Percentiles rank a stretch among this genome's conserved stretches.
phyloP scores from a whole-genome alignment of 2,888 invertebrate species.

The Nomada ruficornis region DNA sequence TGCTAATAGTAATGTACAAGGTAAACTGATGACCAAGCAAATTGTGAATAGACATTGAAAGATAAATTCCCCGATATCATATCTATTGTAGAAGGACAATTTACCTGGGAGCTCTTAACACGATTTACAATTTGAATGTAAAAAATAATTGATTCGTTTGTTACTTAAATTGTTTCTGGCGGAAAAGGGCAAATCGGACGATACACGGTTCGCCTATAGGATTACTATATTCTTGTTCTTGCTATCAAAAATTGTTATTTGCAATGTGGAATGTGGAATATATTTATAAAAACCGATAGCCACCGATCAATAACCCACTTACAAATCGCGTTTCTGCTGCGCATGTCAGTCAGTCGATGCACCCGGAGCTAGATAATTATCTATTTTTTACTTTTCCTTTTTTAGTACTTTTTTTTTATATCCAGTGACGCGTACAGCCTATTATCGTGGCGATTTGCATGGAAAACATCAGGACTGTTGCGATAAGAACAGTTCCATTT shows the following conservation, averaged over 20 bases:
- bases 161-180: too few relatives aligned
- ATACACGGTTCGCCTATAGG: too few relatives aligned
- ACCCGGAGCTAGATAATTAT: slow-evolving; percentile 33
- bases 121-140: not conserved
- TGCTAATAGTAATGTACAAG: not conserved
- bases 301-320: slow-evolving; percentile 71
- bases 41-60: not conserved
- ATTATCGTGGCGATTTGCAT: not conserved
- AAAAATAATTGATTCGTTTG: not conserved
- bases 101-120: not conserved
- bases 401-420: not conserved
- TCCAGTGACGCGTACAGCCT: not conserved
- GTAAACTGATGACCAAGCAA: not conserved
- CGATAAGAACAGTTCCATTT: not conserved
- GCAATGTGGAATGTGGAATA: slow-evolving; percentile 25
- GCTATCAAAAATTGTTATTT: slow-evolving; percentile 35
- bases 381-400: not conserved
- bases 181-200: too few relatives aligned
- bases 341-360: slow-evolving; percentile 61
- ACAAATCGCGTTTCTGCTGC: slow-evolving; percentile 64
- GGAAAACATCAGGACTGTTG: not conserved
- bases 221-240: not conserved
- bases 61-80: not conserved
- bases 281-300: slow-evolving; percentile 62
- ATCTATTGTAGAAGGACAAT: not conserved